These are phyloP conservation scores for Neogobius melanostomus DNA, from an alignment of 2,113 vertebrate species.

Conservation along the genomic window DNA sequence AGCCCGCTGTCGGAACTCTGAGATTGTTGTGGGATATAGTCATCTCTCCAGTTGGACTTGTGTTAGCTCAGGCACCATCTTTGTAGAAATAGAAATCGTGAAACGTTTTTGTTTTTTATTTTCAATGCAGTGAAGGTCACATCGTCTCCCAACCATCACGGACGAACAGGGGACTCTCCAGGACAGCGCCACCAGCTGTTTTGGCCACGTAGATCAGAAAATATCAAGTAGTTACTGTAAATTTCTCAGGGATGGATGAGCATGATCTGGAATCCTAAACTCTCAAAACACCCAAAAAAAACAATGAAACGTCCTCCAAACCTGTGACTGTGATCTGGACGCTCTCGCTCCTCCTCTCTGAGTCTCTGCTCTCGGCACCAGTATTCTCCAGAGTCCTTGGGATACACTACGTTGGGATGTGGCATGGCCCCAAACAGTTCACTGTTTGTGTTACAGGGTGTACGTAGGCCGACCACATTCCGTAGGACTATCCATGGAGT, in stretches of 20 bases:
- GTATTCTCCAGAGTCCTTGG: not conserved
- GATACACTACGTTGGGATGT: not conserved
- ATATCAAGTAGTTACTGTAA: too few relatives aligned
- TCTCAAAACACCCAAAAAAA: too few relatives aligned
- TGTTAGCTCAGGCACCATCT: not conserved
- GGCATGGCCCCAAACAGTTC: not conserved
- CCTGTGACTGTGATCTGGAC: not conserved
- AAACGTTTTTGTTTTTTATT: not conserved
- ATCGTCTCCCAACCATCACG: constrained; percentile 4
- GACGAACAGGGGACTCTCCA: constrained; percentile 11
- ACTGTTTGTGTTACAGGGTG: not conserved
- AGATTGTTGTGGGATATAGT: not conserved
- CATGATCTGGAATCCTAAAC: too few relatives aligned
- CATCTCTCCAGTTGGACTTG: constrained; percentile 6
- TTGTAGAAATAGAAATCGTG: not conserved
- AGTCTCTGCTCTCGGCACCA: not conserved
- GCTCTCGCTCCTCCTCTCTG: not conserved
- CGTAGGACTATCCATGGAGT: too few relatives aligned
- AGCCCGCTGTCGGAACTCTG: not conserved
- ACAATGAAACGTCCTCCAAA: not conserved
- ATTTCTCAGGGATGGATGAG: too few relatives aligned
- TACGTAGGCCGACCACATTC: too few relatives aligned
- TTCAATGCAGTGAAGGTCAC: not conserved
- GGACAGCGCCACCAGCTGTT: not conserved
- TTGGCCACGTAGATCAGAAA: not conserved